A percentile compares a stretch with the other conserved stretches of the same genome.
Conservation (phyloP, 2,888 invertebrate genomes). For the Exephanes ischioxanthus region DNA sequence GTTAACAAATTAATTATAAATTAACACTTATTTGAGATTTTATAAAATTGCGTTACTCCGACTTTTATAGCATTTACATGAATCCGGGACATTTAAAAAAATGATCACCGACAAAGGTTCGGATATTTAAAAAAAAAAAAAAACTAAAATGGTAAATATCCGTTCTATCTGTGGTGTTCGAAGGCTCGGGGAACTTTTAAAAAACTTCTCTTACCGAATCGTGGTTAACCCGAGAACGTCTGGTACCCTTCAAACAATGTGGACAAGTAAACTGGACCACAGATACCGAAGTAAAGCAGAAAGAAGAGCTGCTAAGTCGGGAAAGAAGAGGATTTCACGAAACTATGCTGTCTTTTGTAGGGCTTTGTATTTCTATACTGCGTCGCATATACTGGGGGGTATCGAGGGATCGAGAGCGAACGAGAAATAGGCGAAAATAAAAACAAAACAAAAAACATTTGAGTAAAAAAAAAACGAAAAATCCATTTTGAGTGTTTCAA, state of each 20-base stretch:
- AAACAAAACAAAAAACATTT: neutral
- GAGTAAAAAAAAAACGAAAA: neutral
- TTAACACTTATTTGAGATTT: neutral
- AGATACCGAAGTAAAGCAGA: conserved; percentile 19
- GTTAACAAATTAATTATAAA: neutral
- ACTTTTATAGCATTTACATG: neutral
- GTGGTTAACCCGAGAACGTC: conserved; percentile 24
- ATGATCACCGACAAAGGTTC: too few species aligned
- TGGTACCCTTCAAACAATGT: conserved; percentile 25
- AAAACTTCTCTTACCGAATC: neutral
- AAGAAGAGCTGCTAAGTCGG: conserved; percentile 24
- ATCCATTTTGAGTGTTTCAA: conserved; percentile 12
- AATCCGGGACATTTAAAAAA: neutral
- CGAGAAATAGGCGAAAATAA: neutral
- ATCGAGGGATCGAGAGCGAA: conserved; percentile 2
- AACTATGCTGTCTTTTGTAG: conserved; percentile 8
- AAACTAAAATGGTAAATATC: too few species aligned
- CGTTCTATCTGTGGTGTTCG: too few species aligned
- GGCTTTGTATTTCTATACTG: neutral
- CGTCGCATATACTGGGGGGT: neutral
- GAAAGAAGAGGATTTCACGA: conserved; percentile 15
- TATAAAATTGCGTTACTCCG: neutral
- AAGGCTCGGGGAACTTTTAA: conserved; percentile 3
- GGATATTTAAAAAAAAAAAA: too few species aligned
- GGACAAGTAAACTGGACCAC: conserved; percentile 12